Percentiles rank a stretch among this genome's conserved stretches.
phyloP scores from a whole-genome alignment of 64 coral and sea anemone species.

The Acropora tenuis region DNA sequence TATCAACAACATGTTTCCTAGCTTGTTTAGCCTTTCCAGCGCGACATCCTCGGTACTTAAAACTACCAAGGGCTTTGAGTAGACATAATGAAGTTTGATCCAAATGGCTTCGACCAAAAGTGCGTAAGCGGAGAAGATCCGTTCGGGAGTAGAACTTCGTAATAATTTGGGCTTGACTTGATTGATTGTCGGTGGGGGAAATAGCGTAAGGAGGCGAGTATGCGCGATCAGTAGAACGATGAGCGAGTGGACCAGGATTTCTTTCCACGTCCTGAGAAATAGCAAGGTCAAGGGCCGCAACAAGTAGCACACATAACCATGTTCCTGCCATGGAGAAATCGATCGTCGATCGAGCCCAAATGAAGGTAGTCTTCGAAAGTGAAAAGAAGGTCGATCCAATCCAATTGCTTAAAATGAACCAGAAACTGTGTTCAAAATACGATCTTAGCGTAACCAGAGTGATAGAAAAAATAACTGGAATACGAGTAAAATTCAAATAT shows the following conservation, averaged over 20 bases:
- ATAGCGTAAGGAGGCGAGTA: not conserved
- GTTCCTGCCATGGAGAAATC: conserved; percentile 4
- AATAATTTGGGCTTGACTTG: no score
- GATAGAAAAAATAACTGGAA: no score
- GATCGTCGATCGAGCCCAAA: not conserved
- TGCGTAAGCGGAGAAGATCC: not conserved
- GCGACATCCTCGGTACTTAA: conserved; percentile 16
- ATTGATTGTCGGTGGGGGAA: no score
- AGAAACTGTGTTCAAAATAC: no score
- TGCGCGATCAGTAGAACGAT: not conserved
- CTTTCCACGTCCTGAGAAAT: conserved; percentile 20
- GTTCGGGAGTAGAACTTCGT: not conserved
- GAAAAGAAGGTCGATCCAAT: no score
- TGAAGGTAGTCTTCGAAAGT: not conserved
- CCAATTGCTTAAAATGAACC: no score
- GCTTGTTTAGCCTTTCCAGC: no score
- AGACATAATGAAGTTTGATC: conserved; percentile 22
- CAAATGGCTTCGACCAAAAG: conserved; percentile 1
- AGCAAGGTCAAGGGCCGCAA: not conserved
- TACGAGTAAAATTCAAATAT: not conserved
- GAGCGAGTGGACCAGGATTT: not conserved
- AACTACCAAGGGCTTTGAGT: conserved; percentile 13
- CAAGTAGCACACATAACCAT: not conserved
- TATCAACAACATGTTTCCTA: not conserved
- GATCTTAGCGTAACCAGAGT: no score